Evolutionary conservation across 35 echinoderm and acorn worm species (phyloP).

Genomic region (Apostichopus parvimensis): DNA sequence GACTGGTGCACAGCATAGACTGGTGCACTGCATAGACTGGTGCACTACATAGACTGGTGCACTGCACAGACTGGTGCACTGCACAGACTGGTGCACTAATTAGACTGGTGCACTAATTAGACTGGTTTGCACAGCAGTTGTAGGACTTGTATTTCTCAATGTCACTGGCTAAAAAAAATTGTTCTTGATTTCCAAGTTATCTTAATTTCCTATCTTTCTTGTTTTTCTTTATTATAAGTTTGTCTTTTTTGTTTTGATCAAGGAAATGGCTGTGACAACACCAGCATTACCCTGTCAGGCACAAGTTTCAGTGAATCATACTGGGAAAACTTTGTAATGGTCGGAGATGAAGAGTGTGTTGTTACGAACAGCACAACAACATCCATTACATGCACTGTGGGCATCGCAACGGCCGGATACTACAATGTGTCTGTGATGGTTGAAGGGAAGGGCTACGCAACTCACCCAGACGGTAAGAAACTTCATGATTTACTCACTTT

Average conservation of each 20-base stretch:
- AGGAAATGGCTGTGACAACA: conserved; percentile 66
- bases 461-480: conserved; percentile 58
- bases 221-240: not conserved
- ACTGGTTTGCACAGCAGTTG: no score
- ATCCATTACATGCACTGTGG: conserved; percentile 65
- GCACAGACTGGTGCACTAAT: no score
- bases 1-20: no score
- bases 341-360: conserved; percentile 66
- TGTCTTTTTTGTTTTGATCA: not conserved
- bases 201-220: not conserved
- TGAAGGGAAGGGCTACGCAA: conserved; percentile 62
- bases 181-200: no score
- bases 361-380: conserved; percentile 25
- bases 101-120: no score
- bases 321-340: conserved; percentile 66
- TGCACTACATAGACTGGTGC: no score
- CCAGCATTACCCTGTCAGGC: conserved; percentile 67
- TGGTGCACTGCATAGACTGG: no score
- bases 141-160: no score
- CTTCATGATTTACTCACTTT: not conserved
- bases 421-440: conserved; percentile 67
- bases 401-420: conserved; percentile 42
- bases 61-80: no score
- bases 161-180: no score
- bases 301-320: conserved; percentile 65